Percentiles rank a stretch among this genome's conserved stretches.
Evolutionary conservation across 1,140 invertebrate genomes (phyloP).

Genomic region (Drosophila pachea): DNA sequence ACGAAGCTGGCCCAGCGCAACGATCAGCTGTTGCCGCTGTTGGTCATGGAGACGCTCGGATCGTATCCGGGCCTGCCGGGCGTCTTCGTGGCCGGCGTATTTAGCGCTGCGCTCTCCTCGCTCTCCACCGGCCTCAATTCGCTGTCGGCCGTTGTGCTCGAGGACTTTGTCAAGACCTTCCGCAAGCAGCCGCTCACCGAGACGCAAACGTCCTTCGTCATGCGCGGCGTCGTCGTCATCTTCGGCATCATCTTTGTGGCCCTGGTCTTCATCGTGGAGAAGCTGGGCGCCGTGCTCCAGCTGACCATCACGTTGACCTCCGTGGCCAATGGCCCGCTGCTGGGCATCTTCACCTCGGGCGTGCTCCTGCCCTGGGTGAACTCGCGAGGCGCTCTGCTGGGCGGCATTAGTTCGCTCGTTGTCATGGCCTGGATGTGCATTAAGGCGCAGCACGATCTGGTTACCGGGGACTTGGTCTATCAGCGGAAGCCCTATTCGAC

Average conservation of each 20-base stretch:
- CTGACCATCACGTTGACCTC: conserved; percentile 83
- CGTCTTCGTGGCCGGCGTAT: conserved; percentile 91
- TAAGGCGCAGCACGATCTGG: conserved; percentile 86
- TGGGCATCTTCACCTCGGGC: conserved; percentile 90
- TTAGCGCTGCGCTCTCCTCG: conserved; percentile 92
- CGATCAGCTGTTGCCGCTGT: conserved; percentile 86
- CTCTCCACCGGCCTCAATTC: conserved; percentile 94
- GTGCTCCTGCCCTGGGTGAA: conserved; percentile 90
- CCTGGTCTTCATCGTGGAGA: conserved; percentile 83
- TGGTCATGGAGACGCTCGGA: conserved; percentile 90
- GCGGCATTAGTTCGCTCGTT: conserved; percentile 85
- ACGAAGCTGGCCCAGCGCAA: conserved; percentile 86
- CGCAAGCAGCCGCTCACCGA: conserved; percentile 82
- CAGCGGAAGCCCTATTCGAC: conserved; percentile 84
- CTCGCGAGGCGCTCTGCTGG: conserved; percentile 85
- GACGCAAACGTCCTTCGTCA: conserved; percentile 82
- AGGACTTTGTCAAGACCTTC: conserved; percentile 87
- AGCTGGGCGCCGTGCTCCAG: conserved; percentile 83
- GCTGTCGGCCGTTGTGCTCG: conserved; percentile 92
- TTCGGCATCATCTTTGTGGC: conserved; percentile 84
- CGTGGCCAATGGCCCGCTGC: conserved; percentile 86
- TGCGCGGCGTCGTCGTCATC: conserved; percentile 85
- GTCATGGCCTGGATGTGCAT: conserved; percentile 92
- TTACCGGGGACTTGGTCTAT: conserved; percentile 81
- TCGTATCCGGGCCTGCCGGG: conserved; percentile 88